Conservation (phyloP, 2,113 vertebrate genomes). For the Sceloporus undulatus region DNA sequence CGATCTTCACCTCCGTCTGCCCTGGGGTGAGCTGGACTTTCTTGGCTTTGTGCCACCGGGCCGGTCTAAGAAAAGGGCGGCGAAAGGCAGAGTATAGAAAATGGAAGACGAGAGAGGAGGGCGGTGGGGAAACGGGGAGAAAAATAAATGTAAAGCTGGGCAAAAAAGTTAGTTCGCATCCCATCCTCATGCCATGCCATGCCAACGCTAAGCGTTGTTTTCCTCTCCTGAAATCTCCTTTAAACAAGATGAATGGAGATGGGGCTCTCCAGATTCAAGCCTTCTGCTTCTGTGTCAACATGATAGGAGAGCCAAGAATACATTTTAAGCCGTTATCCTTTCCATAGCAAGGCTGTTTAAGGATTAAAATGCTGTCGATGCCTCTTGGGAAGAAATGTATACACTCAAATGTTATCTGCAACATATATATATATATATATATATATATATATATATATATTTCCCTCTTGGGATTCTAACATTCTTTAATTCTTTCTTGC, state of each 20-base stretch:
- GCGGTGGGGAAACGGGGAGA: no score
- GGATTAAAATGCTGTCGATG: constrained; percentile 71
- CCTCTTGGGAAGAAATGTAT: constrained; percentile 61
- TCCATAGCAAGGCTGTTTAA: constrained; percentile 64
- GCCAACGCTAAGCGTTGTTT: no score
- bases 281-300: constrained; percentile 69
- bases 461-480: constrained; percentile 35
- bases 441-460: neutral
- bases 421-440: neutral
- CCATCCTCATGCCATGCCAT: no score
- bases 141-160: neutral
- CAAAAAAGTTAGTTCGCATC: neutral
- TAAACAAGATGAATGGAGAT: constrained; percentile 63
- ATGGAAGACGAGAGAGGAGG: neutral
- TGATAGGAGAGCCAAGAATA: constrained; percentile 66
- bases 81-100: neutral
- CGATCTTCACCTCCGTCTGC: constrained; percentile 98
- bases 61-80: constrained; percentile 80
- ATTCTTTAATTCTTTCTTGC: constrained; percentile 48
- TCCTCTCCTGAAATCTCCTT: constrained; percentile 58
- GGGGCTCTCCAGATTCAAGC: constrained; percentile 54
- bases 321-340: constrained; percentile 70
- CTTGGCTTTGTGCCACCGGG: constrained; percentile 98
- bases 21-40: constrained; percentile 96
- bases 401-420: neutral